Conservation (phyloP, 2,797 vertebrate genomes). For the Cossypha heuglini region DNA sequence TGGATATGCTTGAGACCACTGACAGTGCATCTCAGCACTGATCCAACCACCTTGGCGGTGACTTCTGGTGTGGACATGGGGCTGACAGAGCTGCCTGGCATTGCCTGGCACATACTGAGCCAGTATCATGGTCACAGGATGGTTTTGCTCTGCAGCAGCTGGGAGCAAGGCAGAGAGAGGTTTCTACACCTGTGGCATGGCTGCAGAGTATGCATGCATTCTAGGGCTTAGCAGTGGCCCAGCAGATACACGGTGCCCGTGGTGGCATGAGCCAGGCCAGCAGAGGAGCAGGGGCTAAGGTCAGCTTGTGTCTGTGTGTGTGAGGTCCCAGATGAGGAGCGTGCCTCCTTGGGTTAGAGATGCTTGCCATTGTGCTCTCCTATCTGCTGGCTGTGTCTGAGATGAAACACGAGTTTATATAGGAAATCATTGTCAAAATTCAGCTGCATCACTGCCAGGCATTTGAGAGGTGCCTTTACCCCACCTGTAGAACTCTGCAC, state of each 20-base stretch:
- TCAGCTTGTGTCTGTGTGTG: not conserved
- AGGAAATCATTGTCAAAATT: not conserved
- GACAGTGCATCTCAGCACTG: not conserved
- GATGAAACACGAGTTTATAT: not conserved
- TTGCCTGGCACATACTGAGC: not conserved
- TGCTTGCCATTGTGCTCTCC: not conserved
- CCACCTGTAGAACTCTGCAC: not conserved
- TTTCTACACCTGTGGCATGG: not conserved
- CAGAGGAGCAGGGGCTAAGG: not conserved
- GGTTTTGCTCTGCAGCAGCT: not conserved
- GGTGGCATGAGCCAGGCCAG: accelerated
- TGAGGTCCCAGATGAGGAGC: not conserved
- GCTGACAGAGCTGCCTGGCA: not conserved
- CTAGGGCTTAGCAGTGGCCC: not conserved
- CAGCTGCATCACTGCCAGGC: not conserved
- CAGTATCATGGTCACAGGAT: accelerated
- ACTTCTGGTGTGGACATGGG: not conserved
- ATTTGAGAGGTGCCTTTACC: not conserved
- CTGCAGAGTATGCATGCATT: not conserved
- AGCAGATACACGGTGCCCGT: accelerated
- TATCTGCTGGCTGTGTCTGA: not conserved
- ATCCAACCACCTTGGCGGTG: not conserved
- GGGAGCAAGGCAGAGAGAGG: not conserved
- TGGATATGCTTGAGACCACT: not conserved
- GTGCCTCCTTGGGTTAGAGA: not conserved